Conservation (phyloP, 2,888 invertebrate species). For the Cheilosia scutellata region DNA sequence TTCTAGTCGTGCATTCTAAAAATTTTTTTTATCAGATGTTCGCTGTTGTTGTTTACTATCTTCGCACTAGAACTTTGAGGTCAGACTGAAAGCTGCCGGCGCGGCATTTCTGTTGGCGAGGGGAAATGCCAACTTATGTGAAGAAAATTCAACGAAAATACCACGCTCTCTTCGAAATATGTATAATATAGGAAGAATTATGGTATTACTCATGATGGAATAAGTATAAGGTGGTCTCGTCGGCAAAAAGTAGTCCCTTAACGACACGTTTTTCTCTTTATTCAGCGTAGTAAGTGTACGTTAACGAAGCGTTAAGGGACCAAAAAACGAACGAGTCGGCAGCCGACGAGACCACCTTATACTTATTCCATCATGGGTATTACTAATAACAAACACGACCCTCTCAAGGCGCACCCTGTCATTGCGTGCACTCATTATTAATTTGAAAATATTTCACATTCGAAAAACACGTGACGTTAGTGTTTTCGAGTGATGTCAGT, state of each 20-base stretch:
- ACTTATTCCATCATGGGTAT: too few species aligned
- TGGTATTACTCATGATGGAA: too few species aligned
- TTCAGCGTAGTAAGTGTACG: too few species aligned
- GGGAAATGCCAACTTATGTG: constrained; percentile 21
- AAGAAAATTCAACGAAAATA: constrained; percentile 51
- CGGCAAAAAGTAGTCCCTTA: too few species aligned
- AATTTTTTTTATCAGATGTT: constrained; percentile 41
- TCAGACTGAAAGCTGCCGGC: constrained; percentile 28
- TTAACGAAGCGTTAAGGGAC: too few species aligned
- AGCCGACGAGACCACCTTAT: too few species aligned
- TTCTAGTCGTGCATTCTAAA: constrained; percentile 7
- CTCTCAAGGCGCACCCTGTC: constrained; percentile 19
- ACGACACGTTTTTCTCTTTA: too few species aligned
- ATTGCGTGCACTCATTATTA: constrained; percentile 10
- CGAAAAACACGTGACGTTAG: constrained; percentile 5
- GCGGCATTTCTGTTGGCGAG: not conserved
- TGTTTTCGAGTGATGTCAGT: constrained; percentile 36
- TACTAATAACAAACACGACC: constrained; percentile 10
- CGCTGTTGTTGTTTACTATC: constrained; percentile 30
- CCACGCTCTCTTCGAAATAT: not conserved
- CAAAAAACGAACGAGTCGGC: too few species aligned
- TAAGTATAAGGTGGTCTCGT: too few species aligned
- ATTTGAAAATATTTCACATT: not conserved
- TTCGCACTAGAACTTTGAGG: constrained; percentile 37
- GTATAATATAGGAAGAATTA: constrained; percentile 41